phyloP scores from a whole-genome alignment of 1,140 invertebrate species.

The Hyles euphorbiae region DNA sequence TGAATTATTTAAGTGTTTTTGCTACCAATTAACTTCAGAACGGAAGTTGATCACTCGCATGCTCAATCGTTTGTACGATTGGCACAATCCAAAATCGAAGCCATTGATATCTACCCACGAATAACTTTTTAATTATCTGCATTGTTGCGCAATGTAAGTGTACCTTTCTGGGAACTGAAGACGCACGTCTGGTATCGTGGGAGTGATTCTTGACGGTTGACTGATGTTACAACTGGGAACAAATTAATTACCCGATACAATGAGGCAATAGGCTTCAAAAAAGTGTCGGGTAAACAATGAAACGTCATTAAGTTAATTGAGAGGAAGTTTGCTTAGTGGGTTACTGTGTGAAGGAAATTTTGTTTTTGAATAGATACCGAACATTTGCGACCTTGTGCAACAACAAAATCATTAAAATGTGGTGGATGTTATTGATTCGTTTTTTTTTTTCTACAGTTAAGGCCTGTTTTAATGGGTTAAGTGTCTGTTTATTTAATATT shows the following conservation, averaged over 20 bases:
- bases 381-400: too few species aligned
- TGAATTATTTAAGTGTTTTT: too few species aligned
- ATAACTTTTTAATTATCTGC: slow-evolving; percentile 35
- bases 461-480: too few species aligned
- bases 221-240: slow-evolving; percentile 63
- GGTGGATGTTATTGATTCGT: too few species aligned
- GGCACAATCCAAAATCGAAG: slow-evolving; percentile 21
- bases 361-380: too few species aligned
- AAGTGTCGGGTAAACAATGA: slow-evolving; percentile 19
- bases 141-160: slow-evolving; percentile 32
- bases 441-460: too few species aligned
- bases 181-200: slow-evolving; percentile 44
- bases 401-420: too few species aligned
- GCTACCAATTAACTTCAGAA: too few species aligned
- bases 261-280: slow-evolving; percentile 27
- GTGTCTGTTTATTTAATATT: too few species aligned
- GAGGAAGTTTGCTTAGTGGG: slow-evolving; percentile 14
- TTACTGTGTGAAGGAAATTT: slow-evolving; percentile 4
- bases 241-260: slow-evolving; percentile 42
- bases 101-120: slow-evolving; percentile 15
- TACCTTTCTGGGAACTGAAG: slow-evolving; percentile 28
- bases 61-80: neutral
- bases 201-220: slow-evolving; percentile 54
- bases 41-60: too few species aligned
- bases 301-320: slow-evolving; percentile 21